Conservation (phyloP, 2,888 invertebrate species). For the Bombyx huttoni region DNA sequence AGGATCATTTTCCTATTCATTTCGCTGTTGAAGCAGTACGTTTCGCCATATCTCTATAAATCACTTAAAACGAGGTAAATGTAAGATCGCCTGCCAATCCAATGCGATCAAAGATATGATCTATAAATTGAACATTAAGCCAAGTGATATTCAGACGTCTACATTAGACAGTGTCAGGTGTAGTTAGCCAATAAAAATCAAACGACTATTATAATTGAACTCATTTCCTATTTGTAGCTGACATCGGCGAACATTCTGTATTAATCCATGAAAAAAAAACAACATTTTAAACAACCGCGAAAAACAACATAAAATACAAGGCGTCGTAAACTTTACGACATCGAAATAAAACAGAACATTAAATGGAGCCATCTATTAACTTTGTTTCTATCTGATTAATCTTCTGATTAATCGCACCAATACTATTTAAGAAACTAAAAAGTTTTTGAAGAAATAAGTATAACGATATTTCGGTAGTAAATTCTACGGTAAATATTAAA, state of each 20-base stretch:
- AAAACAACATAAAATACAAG: background rate
- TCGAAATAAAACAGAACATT: conserved; percentile 1
- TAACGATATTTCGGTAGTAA: no score
- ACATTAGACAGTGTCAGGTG: no score
- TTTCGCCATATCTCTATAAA: no score
- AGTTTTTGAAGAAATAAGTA: background rate
- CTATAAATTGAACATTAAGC: background rate
- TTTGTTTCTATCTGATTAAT: background rate
- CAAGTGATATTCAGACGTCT: no score
- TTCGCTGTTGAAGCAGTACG: no score
- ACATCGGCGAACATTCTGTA: background rate
- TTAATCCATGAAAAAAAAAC: background rate
- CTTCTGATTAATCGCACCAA: background rate
- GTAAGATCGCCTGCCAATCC: background rate
- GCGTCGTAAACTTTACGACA: conserved; percentile 7
- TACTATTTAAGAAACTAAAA: background rate
- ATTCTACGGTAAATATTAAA: no score
- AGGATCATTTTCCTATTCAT: no score
- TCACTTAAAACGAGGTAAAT: background rate
- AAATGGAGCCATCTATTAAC: background rate
- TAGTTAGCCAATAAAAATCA: no score
- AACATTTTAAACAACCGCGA: background rate
- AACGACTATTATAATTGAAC: no score
- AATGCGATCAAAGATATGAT: background rate
- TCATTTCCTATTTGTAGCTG: no score